Conservation (phyloP, 2,113 vertebrate genomes). For the Rattus rattus region DNA sequence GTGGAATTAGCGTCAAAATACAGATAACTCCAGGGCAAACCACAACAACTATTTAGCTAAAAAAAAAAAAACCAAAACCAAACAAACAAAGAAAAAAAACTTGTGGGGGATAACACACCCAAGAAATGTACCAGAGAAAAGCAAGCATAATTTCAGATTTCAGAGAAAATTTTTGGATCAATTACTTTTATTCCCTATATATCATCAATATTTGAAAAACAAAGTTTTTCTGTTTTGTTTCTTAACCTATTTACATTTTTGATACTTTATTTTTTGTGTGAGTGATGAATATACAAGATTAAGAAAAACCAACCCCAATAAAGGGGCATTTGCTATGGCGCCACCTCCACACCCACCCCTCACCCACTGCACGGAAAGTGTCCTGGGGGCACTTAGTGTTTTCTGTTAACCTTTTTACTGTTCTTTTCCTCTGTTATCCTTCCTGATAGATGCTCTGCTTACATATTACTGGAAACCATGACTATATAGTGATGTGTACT, state of each 20-base stretch:
- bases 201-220: neutral
- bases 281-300: neutral
- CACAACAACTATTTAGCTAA: constrained; percentile 6
- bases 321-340: neutral
- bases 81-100: too few species aligned
- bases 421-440: constrained; percentile 11
- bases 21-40: too few species aligned
- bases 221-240: constrained; percentile 36
- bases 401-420: neutral
- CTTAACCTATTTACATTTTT: constrained; percentile 2
- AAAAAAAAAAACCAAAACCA: neutral
- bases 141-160: constrained; percentile 31
- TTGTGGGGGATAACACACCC: neutral
- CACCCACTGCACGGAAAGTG: neutral
- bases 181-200: neutral
- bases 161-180: neutral
- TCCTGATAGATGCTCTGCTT: constrained; percentile 15
- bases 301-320: neutral
- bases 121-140: neutral
- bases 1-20: too few species aligned
- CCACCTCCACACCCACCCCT: neutral
- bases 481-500: neutral
- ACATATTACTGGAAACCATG: neutral
- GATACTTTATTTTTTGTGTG: neutral
- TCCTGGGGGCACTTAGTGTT: neutral